Evolutionary conservation across 2,113 vertebrate species (phyloP).

Genomic region (Xiphophorus maculatus): DNA sequence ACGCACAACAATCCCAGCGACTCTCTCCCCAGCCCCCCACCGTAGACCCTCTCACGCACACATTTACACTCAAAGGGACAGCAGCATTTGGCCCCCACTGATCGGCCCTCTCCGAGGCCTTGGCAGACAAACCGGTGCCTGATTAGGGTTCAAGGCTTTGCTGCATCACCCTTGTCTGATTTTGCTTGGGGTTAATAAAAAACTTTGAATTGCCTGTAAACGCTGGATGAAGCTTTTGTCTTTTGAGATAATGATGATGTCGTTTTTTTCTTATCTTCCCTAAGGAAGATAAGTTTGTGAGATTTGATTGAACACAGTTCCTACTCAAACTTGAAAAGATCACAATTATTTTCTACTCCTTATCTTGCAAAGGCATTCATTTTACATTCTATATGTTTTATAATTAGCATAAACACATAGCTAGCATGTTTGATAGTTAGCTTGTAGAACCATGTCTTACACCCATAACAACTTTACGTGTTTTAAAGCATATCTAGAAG

Average conservation of each 20-base stretch:
- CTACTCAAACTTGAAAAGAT: not conserved
- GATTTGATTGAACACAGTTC: not conserved
- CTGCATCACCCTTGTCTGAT: slow-evolving; percentile 58
- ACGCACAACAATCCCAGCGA: slow-evolving; percentile 59
- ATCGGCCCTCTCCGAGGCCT: slow-evolving; percentile 39
- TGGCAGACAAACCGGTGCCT: slow-evolving; percentile 74
- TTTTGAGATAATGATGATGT: not conserved
- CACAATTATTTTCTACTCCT: no score
- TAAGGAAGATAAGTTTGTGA: no score
- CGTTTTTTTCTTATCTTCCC: no score
- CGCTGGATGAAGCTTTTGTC: not conserved
- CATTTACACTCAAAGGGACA: slow-evolving; percentile 55
- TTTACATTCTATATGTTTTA: no score
- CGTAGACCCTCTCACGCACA: slow-evolving; percentile 32
- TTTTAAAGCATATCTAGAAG: no score
- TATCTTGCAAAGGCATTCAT: no score
- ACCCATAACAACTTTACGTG: no score
- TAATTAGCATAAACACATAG: no score
- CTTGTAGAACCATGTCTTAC: no score
- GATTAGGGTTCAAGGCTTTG: slow-evolving; percentile 64
- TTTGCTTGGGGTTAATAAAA: not conserved
- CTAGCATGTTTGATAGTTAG: no score
- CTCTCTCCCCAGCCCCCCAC: slow-evolving; percentile 48
- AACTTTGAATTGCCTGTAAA: not conserved
- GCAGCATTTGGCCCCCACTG: slow-evolving; percentile 65